Evolutionary conservation across 2,888 invertebrate genomes (phyloP), one percentile per base, ranked within the genome.

Genomic region (Apantesis nais): DNA sequence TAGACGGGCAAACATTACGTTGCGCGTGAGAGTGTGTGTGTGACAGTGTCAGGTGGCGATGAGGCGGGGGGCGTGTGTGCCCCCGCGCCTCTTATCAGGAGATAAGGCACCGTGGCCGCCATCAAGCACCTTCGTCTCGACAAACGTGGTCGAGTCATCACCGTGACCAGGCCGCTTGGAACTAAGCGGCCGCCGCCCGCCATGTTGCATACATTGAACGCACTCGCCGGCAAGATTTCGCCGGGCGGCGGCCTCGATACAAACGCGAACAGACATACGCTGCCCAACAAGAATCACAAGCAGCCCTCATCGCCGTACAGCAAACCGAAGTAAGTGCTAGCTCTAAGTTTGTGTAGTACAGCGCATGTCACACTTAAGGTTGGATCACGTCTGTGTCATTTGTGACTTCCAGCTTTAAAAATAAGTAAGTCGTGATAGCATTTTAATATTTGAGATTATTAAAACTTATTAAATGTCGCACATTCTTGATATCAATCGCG

Each of bases 201-300:
- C 83, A 98, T 98, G 98, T 96, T 98, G 93, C 97, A 97, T 94
- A 97, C 98, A 85, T 95, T 98, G 94, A 98, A 98, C 96, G 97
- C 97, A 92, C 96, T 98, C 95, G 98, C 98, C 95, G 97, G 97
- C 91, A 98, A 98, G 95, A 97, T 98, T 92, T 98, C 98, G 92
- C 98, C 98, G 89, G 97, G 97, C 92, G 95, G 96, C 95, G 92
- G 96, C 91, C 95, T 96, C 88, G 97, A 97, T 92, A 95, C 96
- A 79, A 97, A 97, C 92, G 97, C 97, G 75, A 97, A 97, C 92
- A 95, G 97, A 87, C 96, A 89, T 95, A 90, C 90, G 88, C 95
- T 89, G 86, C 94, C 94, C 82, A 95, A 94, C 90, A 92, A 93
- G 89, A 95, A 94, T 87, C 93, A 95, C 90, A 95, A 94, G 90